phyloP scores from a whole-genome alignment of 2,888 invertebrate genomes.

The Zaprionus bogoriensis region DNA sequence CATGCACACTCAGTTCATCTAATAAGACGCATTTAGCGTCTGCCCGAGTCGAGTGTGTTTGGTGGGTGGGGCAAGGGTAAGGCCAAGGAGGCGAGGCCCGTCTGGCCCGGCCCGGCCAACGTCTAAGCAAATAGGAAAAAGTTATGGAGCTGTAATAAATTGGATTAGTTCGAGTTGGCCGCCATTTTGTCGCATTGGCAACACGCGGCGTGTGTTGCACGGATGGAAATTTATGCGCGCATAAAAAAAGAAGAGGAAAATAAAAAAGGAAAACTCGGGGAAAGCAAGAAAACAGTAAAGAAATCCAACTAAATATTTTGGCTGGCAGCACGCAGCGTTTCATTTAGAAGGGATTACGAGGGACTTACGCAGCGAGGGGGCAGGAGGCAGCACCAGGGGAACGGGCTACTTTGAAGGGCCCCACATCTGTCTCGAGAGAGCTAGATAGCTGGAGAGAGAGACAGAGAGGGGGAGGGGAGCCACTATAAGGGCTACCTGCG shows the following conservation, averaged over 20 bases:
- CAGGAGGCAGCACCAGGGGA: too few relatives aligned
- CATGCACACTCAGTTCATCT: constrained; percentile 47
- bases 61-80: constrained; percentile 10
- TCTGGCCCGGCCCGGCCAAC: too few relatives aligned
- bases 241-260: constrained; percentile 27
- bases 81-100: constrained; percentile 1
- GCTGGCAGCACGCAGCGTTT: constrained; percentile 57
- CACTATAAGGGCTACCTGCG: constrained; percentile 40
- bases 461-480: background rate
- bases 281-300: constrained; percentile 39
- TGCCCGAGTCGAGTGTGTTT: constrained; percentile 54
- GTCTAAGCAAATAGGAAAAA: constrained; percentile 77
- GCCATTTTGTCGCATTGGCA: constrained; percentile 72
- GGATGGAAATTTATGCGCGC: constrained; percentile 47
- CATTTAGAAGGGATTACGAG: constrained; percentile 70
- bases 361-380: background rate
- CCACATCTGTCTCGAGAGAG: background rate
- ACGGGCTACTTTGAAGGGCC: background rate
- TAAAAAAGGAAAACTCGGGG: background rate
- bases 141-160: constrained; percentile 82
- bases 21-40: constrained; percentile 76
- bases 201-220: constrained; percentile 25
- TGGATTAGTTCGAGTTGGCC: constrained; percentile 81
- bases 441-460: background rate
- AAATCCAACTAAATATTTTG: constrained; percentile 56